Conservation (phyloP, 2,113 vertebrate genomes). For the Brachyhypopomus gauderio region DNA sequence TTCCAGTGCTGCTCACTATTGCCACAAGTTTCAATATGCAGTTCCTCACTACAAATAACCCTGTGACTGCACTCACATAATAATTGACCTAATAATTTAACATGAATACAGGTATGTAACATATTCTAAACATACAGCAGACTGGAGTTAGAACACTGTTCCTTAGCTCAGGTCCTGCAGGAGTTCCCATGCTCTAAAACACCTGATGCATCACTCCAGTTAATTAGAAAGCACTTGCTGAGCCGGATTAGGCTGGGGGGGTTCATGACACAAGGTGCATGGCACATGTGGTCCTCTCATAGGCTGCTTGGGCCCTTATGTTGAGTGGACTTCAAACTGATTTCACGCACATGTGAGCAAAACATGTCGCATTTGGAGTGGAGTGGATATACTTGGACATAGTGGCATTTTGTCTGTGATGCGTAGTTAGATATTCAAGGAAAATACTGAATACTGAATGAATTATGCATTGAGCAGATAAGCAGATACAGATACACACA, state of each 20-base stretch:
- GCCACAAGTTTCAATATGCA: neutral
- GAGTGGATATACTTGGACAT: neutral
- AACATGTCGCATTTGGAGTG: too few species aligned
- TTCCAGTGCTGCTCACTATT: neutral
- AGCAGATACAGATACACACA: neutral
- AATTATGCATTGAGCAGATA: neutral
- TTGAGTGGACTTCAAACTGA: conserved; percentile 7
- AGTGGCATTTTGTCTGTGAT: neutral
- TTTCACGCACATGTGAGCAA: neutral
- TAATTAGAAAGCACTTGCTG: conserved; percentile 1
- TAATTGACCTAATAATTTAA: neutral
- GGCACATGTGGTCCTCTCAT: neutral
- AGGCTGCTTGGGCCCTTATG: neutral
- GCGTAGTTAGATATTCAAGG: neutral
- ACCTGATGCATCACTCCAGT: conserved; percentile 14
- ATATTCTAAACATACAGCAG: too few species aligned
- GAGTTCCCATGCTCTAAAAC: neutral
- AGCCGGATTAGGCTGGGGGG: neutral
- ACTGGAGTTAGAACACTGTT: neutral
- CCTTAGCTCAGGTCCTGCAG: neutral
- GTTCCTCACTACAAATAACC: conserved; percentile 27
- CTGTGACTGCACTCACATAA: conserved; percentile 7
- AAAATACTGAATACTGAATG: too few species aligned
- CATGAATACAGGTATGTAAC: neutral
- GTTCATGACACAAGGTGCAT: neutral